Conservation (phyloP, 1,140 invertebrate genomes). For the Halictus rubicundus region DNA sequence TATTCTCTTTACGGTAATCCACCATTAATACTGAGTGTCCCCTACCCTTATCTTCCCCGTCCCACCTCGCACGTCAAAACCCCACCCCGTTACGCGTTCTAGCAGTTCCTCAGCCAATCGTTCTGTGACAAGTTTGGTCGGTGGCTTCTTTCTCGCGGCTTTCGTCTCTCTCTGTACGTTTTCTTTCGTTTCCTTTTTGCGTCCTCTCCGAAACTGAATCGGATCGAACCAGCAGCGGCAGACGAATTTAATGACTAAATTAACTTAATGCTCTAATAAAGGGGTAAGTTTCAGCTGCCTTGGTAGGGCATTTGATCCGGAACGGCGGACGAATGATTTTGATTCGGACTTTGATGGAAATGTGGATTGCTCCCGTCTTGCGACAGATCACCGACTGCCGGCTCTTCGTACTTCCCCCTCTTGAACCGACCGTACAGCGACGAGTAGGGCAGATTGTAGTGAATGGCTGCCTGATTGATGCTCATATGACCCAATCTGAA, state of each 20-base stretch:
- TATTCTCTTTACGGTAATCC: slow-evolving; percentile 66
- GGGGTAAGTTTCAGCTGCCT: slow-evolving; percentile 81
- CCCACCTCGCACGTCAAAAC: neutral
- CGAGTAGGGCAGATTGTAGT: slow-evolving; percentile 94
- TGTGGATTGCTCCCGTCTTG: slow-evolving; percentile 78
- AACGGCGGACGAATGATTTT: slow-evolving; percentile 78
- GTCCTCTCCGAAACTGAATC: slow-evolving; percentile 7
- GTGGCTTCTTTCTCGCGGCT: neutral
- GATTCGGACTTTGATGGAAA: slow-evolving; percentile 78
- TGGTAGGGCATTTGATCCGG: slow-evolving; percentile 80
- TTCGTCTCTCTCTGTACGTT: neutral
- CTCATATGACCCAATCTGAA: slow-evolving; percentile 93
- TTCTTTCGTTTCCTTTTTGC: neutral
- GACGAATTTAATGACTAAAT: slow-evolving; percentile 60
- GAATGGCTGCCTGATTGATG: slow-evolving; percentile 95
- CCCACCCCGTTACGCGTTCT: neutral
- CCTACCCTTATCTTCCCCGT: slow-evolving; percentile 19
- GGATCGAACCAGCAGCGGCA: slow-evolving; percentile 28
- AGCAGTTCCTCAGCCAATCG: slow-evolving; percentile 27
- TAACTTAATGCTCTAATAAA: slow-evolving; percentile 76
- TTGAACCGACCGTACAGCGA: slow-evolving; percentile 94
- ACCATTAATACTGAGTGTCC: slow-evolving; percentile 78
- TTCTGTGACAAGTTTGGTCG: slow-evolving; percentile 26
- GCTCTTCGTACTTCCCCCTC: slow-evolving; percentile 84
- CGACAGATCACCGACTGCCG: slow-evolving; percentile 77